Conservation (phyloP, 1,140 invertebrate species). For the Temnothorax nylanderi region DNA sequence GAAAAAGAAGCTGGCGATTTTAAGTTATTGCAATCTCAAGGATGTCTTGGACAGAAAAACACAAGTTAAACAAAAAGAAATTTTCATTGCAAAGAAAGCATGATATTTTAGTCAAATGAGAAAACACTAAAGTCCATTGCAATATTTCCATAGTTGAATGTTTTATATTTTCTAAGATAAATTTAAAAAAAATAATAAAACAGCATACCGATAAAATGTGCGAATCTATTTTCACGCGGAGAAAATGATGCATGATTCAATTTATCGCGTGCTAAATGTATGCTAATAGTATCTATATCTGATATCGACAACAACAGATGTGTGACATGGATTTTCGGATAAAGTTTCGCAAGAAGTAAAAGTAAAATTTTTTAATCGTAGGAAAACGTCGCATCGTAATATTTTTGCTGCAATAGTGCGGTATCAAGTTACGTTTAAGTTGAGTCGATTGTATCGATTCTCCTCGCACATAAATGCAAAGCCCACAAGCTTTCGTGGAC, state of each 20-base stretch:
- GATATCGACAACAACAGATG: background rate
- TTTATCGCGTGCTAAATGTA: background rate
- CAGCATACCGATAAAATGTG: background rate
- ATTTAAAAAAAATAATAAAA: constrained; percentile 16
- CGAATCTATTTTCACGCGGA: background rate
- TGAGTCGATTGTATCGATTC: background rate
- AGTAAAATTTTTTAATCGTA: constrained; percentile 14
- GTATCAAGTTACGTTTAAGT: background rate
- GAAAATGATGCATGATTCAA: background rate
- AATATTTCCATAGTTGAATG: background rate
- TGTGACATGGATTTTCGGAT: background rate
- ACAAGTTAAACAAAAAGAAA: constrained; percentile 44
- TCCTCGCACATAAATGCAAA: constrained; percentile 38
- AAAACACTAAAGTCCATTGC: background rate
- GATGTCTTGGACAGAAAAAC: background rate
- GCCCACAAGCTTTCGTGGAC: background rate
- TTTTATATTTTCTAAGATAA: background rate
- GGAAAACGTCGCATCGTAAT: constrained; percentile 12
- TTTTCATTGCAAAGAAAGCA: constrained; percentile 35
- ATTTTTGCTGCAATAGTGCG: background rate
- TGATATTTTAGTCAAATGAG: constrained; percentile 52
- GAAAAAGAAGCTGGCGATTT: background rate
- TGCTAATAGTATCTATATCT: background rate
- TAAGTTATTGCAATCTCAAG: background rate
- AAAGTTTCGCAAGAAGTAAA: background rate